Percentiles rank a stretch among this genome's conserved stretches.
phyloP scores from a whole-genome alignment of 2,888 invertebrate genomes.

The Drosophila flavopinicola region DNA sequence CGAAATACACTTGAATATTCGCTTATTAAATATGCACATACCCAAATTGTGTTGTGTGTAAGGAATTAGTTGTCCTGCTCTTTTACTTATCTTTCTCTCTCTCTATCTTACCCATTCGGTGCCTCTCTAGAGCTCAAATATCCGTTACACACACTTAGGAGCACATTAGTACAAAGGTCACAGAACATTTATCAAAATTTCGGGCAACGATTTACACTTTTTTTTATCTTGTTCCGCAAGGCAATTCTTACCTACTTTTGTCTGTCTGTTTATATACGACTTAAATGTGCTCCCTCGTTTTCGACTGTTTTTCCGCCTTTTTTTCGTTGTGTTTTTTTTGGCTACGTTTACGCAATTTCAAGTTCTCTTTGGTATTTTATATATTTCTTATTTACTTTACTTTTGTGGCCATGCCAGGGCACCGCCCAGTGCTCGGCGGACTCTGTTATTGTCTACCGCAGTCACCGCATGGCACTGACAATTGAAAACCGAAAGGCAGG shows the following conservation, averaged over 20 bases:
- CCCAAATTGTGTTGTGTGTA: not conserved
- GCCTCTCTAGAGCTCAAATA: not conserved
- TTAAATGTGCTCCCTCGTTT: constrained; percentile 24
- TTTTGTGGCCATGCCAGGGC: constrained; percentile 25
- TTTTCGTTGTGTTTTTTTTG: constrained; percentile 12
- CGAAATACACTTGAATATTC: too few relatives aligned
- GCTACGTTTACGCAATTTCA: constrained; percentile 62
- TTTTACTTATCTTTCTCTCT: not conserved
- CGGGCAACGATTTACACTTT: constrained; percentile 34
- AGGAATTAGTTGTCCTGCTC: not conserved
- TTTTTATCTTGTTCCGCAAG: constrained; percentile 21
- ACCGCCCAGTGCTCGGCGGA: constrained; percentile 14
- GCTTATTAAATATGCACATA: not conserved
- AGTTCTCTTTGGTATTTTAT: constrained; percentile 67
- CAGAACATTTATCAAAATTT: constrained; percentile 65
- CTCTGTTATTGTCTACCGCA: constrained; percentile 37
- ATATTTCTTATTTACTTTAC: constrained; percentile 68
- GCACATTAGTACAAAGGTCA: constrained; percentile 68
- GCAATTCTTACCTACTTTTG: constrained; percentile 63
- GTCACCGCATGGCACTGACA: constrained; percentile 55
- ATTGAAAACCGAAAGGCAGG: constrained; percentile 57
- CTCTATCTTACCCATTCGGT: too few relatives aligned
- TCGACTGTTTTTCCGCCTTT: not conserved
- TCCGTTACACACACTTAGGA: constrained; percentile 24
- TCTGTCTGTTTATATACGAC: constrained; percentile 58